Percentiles rank a stretch among this genome's conserved stretches.
Conservation (phyloP, 2,113 vertebrate genomes). For the Axis porcinus region DNA sequence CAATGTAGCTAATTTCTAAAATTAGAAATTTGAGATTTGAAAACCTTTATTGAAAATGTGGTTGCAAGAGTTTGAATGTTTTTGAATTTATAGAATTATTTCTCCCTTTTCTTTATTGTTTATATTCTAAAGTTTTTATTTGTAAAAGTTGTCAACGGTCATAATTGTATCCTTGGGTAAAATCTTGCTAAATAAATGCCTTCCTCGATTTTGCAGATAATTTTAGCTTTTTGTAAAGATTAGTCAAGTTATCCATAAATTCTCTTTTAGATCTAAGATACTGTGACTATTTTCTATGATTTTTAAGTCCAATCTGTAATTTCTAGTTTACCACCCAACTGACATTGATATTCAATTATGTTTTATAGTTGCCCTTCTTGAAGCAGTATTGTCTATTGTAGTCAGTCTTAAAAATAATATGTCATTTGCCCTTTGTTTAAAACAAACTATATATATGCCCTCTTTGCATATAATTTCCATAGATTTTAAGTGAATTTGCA, state of each 20-base stretch:
- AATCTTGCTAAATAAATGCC: not conserved
- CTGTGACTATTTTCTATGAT: not conserved
- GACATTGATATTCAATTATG: not conserved
- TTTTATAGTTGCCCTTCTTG: not conserved
- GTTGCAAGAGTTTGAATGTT: not conserved
- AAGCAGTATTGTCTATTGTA: not conserved
- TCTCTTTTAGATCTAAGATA: not conserved
- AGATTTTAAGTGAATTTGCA: not conserved
- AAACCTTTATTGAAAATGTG: not conserved
- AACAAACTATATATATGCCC: not conserved
- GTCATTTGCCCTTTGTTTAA: not conserved
- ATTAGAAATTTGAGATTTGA: not conserved
- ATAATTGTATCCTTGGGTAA: not conserved
- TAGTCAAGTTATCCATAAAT: not conserved
- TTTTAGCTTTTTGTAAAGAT: not conserved
- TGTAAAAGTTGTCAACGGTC: not conserved
- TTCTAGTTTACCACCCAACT: not conserved
- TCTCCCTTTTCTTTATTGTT: not conserved
- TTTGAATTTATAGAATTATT: not conserved
- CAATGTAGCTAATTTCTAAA: not conserved
- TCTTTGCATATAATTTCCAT: not conserved
- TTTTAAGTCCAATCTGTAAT: not conserved
- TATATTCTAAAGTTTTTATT: not conserved
- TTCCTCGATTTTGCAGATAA: not conserved
- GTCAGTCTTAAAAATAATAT: not conserved